Percentiles rank a stretch among this genome's conserved stretches.
Evolutionary conservation across 2,113 vertebrate genomes (phyloP).

Genomic region (Microtus richardsoni): DNA sequence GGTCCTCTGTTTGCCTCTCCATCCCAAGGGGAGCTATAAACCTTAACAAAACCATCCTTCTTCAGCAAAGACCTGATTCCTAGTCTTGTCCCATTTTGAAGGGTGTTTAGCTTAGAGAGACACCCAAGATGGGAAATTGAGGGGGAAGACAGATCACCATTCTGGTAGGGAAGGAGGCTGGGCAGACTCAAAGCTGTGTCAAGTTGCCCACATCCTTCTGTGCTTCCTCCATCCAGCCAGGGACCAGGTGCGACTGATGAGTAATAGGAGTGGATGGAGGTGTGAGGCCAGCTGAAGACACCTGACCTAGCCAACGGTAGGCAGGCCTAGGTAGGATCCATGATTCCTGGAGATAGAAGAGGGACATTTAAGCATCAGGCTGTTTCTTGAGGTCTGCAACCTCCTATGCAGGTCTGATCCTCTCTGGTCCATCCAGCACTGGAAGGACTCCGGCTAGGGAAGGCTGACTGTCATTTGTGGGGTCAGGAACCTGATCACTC

Average conservation of each 20-base stretch:
- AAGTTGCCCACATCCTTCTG: too few relatives aligned
- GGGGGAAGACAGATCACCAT: neutral
- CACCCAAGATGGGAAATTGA: neutral
- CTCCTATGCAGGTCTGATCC: neutral
- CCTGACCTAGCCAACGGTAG: neutral
- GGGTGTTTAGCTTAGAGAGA: neutral
- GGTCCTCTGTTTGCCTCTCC: neutral
- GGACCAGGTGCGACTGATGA: neutral
- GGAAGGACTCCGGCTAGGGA: neutral
- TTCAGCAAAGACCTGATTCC: neutral
- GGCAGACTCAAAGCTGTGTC: neutral
- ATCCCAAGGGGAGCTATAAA: neutral
- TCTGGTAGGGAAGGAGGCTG: neutral
- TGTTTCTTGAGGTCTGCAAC: neutral
- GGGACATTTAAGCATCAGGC: neutral
- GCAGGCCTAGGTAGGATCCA: too few relatives aligned
- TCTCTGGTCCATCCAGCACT: neutral
- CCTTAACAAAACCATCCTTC: neutral
- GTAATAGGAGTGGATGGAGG: neutral
- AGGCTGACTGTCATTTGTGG: neutral
- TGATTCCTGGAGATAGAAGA: neutral
- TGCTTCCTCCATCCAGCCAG: neutral
- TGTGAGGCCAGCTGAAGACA: too few relatives aligned
- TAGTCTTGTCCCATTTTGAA: neutral
- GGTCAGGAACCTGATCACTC: neutral